Percentiles rank a stretch among this genome's conserved stretches.
These are phyloP conservation scores for Pica pica DNA, from an alignment of 2,113 vertebrate genomes.

Conservation along the genomic window DNA sequence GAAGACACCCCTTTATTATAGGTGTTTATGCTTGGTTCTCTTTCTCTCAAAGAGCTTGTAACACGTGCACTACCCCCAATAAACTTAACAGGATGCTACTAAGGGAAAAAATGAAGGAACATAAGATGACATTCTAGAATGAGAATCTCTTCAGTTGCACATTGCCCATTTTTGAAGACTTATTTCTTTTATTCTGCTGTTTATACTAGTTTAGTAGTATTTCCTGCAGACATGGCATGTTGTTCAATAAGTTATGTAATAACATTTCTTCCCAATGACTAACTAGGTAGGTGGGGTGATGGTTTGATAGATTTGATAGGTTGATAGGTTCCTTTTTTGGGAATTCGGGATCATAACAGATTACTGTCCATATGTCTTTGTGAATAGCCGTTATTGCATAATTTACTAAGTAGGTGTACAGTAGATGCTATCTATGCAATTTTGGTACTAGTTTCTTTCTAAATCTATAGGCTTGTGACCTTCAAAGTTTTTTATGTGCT, in stretches of 20 bases:
- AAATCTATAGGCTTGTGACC: neutral
- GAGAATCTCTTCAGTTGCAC: neutral
- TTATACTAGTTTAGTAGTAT: neutral
- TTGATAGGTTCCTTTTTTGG: neutral
- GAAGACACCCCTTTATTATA: neutral
- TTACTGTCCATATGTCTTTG: neutral
- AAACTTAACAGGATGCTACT: neutral
- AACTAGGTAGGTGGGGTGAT: neutral
- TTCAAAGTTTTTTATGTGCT: neutral
- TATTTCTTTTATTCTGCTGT: neutral
- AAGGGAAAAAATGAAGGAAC: neutral
- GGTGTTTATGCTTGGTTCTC: neutral
- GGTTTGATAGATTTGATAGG: neutral
- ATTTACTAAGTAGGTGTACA: neutral
- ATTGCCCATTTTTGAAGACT: neutral
- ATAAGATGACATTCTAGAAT: neutral
- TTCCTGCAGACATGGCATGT: neutral
- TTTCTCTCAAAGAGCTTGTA: neutral
- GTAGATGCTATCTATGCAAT: neutral
- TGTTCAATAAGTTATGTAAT: neutral
- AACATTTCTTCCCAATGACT: neutral
- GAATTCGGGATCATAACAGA: neutral
- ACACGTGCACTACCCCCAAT: rapidly evolving
- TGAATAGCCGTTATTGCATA: neutral
- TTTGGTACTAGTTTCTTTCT: neutral